Conservation (phyloP, 2,797 vertebrate genomes). For the Pachyuromys duprasi region DNA sequence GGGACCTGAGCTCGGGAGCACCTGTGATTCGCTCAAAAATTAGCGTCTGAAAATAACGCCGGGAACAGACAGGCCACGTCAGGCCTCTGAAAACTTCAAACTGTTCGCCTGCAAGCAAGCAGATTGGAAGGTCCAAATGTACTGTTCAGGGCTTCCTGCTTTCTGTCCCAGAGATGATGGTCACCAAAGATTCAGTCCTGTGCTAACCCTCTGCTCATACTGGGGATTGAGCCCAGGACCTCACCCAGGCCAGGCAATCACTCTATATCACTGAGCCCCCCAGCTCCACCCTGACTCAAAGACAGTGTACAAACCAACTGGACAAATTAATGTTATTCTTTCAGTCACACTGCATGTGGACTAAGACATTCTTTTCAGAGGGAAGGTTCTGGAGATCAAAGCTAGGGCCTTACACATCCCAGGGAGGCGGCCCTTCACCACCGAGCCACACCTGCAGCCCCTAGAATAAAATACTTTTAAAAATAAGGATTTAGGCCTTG, state of each 20-base stretch:
- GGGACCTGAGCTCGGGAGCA: neutral
- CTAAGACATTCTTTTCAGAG: neutral
- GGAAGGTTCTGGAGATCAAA: neutral
- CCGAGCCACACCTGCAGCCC: neutral
- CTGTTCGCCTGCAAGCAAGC: neutral
- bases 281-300: neutral
- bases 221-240: neutral
- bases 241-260: neutral
- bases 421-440: neutral
- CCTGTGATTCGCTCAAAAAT: slow-evolving; percentile 52
- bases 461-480: neutral
- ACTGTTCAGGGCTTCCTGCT: neutral
- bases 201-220: no score
- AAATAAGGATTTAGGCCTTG: neutral
- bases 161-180: neutral
- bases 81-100: slow-evolving; percentile 22
- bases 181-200: neutral
- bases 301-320: neutral
- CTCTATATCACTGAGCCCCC: neutral
- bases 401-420: neutral
- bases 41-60: slow-evolving; percentile 32
- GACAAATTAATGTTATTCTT: neutral
- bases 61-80: neutral
- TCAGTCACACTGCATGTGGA: neutral
- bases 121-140: neutral